phyloP scores from a whole-genome alignment of 2,113 vertebrate species.

The Psophia crepitans region DNA sequence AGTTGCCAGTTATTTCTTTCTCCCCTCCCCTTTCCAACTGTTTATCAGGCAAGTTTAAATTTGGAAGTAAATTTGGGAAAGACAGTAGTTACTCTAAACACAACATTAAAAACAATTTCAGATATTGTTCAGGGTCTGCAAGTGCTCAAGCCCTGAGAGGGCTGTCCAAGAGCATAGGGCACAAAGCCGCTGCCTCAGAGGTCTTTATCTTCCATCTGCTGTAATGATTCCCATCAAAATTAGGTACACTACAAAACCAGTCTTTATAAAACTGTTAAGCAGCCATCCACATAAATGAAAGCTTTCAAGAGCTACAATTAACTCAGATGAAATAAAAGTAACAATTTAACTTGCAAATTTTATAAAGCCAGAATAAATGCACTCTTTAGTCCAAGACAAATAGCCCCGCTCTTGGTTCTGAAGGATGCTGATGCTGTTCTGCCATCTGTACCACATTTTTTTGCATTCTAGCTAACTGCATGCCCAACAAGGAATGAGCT shows the following conservation, averaged over 20 bases:
- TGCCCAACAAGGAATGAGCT: not conserved
- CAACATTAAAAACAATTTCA: not conserved
- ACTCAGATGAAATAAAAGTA: not conserved
- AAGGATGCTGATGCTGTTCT: not conserved
- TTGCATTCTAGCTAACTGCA: not conserved
- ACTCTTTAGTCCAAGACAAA: not conserved
- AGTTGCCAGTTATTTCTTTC: not conserved
- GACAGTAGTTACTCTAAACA: not conserved
- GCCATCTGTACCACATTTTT: not conserved
- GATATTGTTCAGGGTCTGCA: not conserved
- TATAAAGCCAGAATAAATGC: not conserved
- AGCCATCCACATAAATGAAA: not conserved
- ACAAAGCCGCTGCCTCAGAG: not conserved
- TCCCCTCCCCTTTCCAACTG: not conserved
- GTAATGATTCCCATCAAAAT: not conserved
- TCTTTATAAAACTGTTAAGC: not conserved
- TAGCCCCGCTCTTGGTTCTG: not conserved
- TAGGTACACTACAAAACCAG: not conserved
- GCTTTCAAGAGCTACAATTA: not conserved
- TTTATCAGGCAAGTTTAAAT: not conserved
- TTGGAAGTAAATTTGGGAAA: not conserved
- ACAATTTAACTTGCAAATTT: not conserved
- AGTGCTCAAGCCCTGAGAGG: not conserved
- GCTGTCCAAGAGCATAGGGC: not conserved
- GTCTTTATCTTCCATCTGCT: not conserved